Percentiles rank a stretch among this genome's conserved stretches.
phyloP scores from a whole-genome alignment of 1,140 invertebrate genomes.

The Drosophila triauraria region DNA sequence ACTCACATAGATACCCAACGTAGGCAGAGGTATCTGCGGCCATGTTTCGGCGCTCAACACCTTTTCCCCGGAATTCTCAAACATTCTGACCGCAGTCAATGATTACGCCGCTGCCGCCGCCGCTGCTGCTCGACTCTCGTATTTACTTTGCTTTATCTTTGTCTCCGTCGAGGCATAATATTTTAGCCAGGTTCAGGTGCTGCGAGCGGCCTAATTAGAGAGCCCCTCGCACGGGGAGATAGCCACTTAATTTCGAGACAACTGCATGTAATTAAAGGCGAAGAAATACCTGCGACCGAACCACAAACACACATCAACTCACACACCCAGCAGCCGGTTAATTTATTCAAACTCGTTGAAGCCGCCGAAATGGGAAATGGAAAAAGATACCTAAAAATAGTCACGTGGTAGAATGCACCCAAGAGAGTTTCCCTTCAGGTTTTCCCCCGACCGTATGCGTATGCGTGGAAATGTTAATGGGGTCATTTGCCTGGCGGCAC shows the following conservation, averaged over 20 bases:
- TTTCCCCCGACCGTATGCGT: conserved; percentile 4
- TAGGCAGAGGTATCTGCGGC: conserved; percentile 35
- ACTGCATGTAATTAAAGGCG: conserved; percentile 68
- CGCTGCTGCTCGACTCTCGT: conserved; percentile 1
- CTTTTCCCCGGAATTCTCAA: conserved; percentile 52
- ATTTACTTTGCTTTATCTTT: conserved; percentile 51
- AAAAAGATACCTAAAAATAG: conserved; percentile 48
- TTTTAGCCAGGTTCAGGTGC: conserved; percentile 62
- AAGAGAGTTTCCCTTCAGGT: conserved; percentile 38
- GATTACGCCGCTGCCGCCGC: conserved; percentile 29
- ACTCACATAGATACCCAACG: conserved; percentile 28
- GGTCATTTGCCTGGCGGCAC: conserved; percentile 69
- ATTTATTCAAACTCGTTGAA: conserved; percentile 72
- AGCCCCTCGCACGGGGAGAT: conserved; percentile 18
- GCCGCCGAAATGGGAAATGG: conserved; percentile 31
- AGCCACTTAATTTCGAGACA: conserved; percentile 56
- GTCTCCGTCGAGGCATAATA: conserved; percentile 46
- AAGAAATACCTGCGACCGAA: conserved; percentile 27
- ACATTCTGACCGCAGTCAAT: conserved; percentile 53
- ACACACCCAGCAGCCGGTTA: conserved; percentile 35
- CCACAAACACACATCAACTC: conserved; percentile 8
- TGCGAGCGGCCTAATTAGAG: conserved; percentile 64
- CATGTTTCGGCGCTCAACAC: conserved; percentile 56
- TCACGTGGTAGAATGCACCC: conserved; percentile 57
- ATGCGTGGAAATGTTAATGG: conserved; percentile 72